Base-by-base conservation (phyloP, 2,113 vertebrate species). In the Corapipo altera region DNA sequence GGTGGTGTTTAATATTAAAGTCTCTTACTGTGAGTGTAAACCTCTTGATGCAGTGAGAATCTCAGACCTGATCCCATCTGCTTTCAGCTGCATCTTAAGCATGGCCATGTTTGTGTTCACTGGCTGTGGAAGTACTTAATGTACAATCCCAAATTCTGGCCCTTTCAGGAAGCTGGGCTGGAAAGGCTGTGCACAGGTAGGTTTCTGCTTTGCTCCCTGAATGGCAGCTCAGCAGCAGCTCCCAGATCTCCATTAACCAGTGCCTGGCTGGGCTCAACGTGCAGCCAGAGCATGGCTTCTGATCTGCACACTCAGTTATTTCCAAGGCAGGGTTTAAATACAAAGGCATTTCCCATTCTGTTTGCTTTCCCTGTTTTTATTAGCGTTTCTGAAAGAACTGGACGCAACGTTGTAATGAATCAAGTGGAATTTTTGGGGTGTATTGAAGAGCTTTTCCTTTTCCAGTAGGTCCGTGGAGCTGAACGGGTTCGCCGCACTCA, bases 401-500 rank as follows among this genome's bases (percentile, higher is more conserved):
- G 12, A 1, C 4, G 28, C 2, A 4, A 7, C 3, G 0, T 6
- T 16, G 26, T 4, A 7, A 7, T 2, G n/a, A 17, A 15, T 4
- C 9, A 0, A 12, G 80, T 14, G 37, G 39, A 19, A 64, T 43
- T 51, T 6, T 6, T 7, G 19, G 20, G 39, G 17, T 49, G 2
- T 66, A 22, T 48, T 96, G 94, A 85, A 20, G 80, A 82, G 54
- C 46, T 91, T 73, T 88, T 96, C 82, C 78, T 93, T 76, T 46
- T 96, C 80, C 97, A 99, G 99, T 95, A 99, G 99, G 97, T 99
- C 99, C 1, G 97, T 98, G 97, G 99, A 99, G 92, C 98, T 99
- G 97, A 99, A 99, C 20, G 99, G 99, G 81, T 99, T 99, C 87
- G 96, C 98, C 15, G 98, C 99, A 37, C 98, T 99, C 96, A 98